These are phyloP conservation scores for Helicoverpa assulta DNA, from an alignment of 2,888 invertebrate species.

Conservation along the genomic window DNA sequence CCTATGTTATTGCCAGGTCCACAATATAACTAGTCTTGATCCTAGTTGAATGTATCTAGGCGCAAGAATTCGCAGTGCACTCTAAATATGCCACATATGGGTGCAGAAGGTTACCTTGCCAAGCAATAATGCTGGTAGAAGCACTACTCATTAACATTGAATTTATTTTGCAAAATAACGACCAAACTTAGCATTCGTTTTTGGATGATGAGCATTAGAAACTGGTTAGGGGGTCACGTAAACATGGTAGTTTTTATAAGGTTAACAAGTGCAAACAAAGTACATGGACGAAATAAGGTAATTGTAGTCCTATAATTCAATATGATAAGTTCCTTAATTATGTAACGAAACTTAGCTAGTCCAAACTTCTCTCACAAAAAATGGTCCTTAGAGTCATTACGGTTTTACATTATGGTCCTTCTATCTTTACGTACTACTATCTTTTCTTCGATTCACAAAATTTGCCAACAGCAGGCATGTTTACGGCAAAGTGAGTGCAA, in stretches of 20 bases:
- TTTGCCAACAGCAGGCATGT: slow-evolving; percentile 1
- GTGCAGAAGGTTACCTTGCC: slow-evolving; percentile 56
- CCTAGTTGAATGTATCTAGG: slow-evolving; percentile 53
- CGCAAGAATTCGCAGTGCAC: slow-evolving; percentile 58
- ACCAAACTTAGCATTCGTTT: slow-evolving; percentile 25
- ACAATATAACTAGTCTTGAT: slow-evolving; percentile 12
- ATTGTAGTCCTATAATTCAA: neutral
- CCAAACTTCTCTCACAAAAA: neutral
- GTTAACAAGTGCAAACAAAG: neutral
- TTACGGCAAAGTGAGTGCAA: slow-evolving; percentile 16
- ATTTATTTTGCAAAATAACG: slow-evolving; percentile 47
- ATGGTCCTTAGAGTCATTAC: neutral
- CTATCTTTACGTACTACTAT: neutral
- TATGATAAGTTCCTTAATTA: neutral
- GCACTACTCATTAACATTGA: slow-evolving; percentile 56
- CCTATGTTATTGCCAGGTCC: neutral
- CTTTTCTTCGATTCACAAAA: neutral
- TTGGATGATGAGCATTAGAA: slow-evolving; percentile 22
- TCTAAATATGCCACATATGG: slow-evolving; percentile 67
- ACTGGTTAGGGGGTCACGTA: neutral
- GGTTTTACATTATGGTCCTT: neutral
- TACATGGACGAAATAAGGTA: neutral
- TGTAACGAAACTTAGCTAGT: neutral
- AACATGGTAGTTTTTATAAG: neutral
- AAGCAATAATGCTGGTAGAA: slow-evolving; percentile 43